Conservation (phyloP, 2,888 invertebrate genomes). For the Tortrix viridana region DNA sequence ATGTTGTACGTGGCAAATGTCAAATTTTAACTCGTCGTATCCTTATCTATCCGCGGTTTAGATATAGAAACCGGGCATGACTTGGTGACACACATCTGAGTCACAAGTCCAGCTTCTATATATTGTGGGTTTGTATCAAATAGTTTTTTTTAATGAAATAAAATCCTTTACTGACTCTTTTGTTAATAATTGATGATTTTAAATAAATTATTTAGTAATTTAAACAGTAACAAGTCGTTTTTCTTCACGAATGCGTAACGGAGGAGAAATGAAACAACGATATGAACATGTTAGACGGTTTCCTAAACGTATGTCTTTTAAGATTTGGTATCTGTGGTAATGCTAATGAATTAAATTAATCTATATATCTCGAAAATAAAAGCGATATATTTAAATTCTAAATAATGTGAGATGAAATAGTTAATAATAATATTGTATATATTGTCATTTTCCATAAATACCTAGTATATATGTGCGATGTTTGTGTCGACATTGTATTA, state of each 20-base stretch:
- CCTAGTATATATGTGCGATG: slow-evolving; percentile 56
- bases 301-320: slow-evolving; percentile 21
- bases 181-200: too few species aligned
- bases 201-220: neutral
- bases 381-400: slow-evolving; percentile 64
- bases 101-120: too few species aligned
- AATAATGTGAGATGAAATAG: slow-evolving; percentile 64
- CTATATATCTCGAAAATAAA: slow-evolving; percentile 61
- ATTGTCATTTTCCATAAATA: slow-evolving; percentile 59
- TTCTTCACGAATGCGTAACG: neutral
- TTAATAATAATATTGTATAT: slow-evolving; percentile 65
- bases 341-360: slow-evolving; percentile 34
- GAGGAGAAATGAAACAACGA: slow-evolving; percentile 22
- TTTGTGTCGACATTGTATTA: slow-evolving; percentile 65
- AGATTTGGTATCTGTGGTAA: slow-evolving; percentile 23
- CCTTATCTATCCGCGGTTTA: too few species aligned
- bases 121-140: too few species aligned
- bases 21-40: too few species aligned
- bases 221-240: neutral
- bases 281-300: slow-evolving; percentile 20
- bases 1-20: too few species aligned
- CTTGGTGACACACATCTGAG: too few species aligned
- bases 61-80: too few species aligned
- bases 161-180: too few species aligned
- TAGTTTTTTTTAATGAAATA: too few species aligned